phyloP scores from a whole-genome alignment of 2,113 vertebrate species.

The Cnemophilus loriae region DNA sequence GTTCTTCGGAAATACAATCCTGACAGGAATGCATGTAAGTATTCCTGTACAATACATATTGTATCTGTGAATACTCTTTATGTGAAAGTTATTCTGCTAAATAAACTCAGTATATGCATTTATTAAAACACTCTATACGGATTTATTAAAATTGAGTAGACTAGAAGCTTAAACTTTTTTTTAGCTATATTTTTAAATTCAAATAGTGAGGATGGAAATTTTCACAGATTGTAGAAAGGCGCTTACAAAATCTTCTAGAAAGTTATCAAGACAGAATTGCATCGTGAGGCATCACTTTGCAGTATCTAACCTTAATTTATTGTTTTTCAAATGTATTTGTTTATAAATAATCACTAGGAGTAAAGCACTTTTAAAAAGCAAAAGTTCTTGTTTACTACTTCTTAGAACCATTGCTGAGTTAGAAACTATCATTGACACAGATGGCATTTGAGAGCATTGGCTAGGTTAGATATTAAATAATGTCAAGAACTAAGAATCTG shows the following conservation, averaged over 20 bases:
- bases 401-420: neutral
- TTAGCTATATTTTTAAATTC: neutral
- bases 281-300: neutral
- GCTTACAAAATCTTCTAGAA: neutral
- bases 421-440: neutral
- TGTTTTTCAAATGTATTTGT: neutral
- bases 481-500: neutral
- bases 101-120: neutral
- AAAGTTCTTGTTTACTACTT: neutral
- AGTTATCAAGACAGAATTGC: neutral
- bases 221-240: neutral
- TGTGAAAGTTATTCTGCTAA: neutral
- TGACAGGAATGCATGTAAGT: neutral
- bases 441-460: neutral
- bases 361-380: neutral
- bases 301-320: neutral
- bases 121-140: neutral
- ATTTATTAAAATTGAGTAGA: neutral
- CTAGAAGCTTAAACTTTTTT: neutral
- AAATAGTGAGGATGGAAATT: neutral
- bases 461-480: neutral
- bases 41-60: neutral
- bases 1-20: neutral
- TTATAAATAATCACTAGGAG: neutral
- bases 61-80: neutral